Base-by-base conservation (phyloP, 2,888 invertebrate genomes). In the Willowsia nigromaculata region DNA sequence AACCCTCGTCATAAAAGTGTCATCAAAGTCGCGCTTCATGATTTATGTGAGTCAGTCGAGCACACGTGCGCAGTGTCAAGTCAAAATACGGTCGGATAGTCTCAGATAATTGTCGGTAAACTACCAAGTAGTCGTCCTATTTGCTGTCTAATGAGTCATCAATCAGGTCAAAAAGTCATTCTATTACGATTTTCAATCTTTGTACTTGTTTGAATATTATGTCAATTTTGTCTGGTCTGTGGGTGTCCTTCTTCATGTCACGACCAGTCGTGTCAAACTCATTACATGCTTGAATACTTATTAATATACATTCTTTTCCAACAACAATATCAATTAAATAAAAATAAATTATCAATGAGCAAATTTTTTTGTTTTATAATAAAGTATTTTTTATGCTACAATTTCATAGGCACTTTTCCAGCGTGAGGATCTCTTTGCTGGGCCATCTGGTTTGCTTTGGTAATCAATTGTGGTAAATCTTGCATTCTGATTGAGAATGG, bases 401-500 rank as follows among this genome's bases (percentile, higher is more conserved):
- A 81, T 59, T 82, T 83, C 82, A 82, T 82, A 0, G 82, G 88
- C 43, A 82, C 80, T 18, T 22, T 1, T 25, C n/a, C 40, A 13
- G 40, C 80, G 22, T 27, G 7, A 22, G 5, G 18, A 5, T 15
- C 30, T 1, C 7, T 1, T 56, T 80, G 59, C 40, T 27, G 0
- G 0, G 71, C 13, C 40, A 88, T 5, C n/a, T 84, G 47, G 15
- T 30, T 33, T 7, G 83, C 83, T 56, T 83, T 90, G 9, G 50
- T 50, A 65, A 90, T 81, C 22, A 90, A 37, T 13, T 88, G 9
- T 1, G 91, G 91, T 27, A 91, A 53, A 53, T 91, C 91, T 25
- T 85, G 59, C 74, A 87, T 80, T 62, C 78, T 59, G 62, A 91
- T 90, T 1, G 85, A 25, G 30, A 88, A 85, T 0, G 90, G 91